Base-by-base conservation (phyloP, 2,113 vertebrate species). In the Thunnus thynnus region DNA sequence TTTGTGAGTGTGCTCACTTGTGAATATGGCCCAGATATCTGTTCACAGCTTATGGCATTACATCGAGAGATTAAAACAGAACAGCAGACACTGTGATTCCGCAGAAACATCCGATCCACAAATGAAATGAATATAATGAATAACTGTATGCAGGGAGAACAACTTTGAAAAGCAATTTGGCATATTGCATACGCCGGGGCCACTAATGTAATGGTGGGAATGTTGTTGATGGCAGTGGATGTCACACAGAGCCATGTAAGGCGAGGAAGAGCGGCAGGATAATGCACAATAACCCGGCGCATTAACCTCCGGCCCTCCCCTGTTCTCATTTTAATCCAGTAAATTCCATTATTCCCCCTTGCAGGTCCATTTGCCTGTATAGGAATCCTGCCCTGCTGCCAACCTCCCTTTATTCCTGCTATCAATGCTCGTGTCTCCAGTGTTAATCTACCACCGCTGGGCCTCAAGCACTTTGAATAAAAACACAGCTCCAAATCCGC, bases 301-400 rank as follows among this genome's bases (percentile, higher is more conserved):
- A 93, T 94, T 95, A 94, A 91, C 91, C 90, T 91, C 83, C 79
- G 13, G 32, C 86, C 83, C 62, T 22, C 69, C 78, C 66, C 57
- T 61, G 44, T 56, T 85, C 80, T 78, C 69, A 67, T 83, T 91
- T 87, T 94, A 95, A 93, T 94, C 92, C 90, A 73, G 84, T 82
- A 92, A 94, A 94, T 94, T 93, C 93, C 91, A 93, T 95, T 94
- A 93, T 92, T 93, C 87, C 55, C 83, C 72, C 67, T 84, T 3
- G 60, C 82, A 72, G 48, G 50, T 84, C 94, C 87, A 91, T 94
- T 94, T 94, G 88, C 60, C 76, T 79, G 76, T 67, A 46, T 51
- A 69, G 80, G 86, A 92, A 93, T 94, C 85, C 78, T 61, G 6
- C 67, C 64, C 79, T 83, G 74, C 78, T 77, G 61, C 69, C 68